Evolutionary conservation across 2,113 vertebrate species (phyloP).

Genomic region (Vulpes vulpes): DNA sequence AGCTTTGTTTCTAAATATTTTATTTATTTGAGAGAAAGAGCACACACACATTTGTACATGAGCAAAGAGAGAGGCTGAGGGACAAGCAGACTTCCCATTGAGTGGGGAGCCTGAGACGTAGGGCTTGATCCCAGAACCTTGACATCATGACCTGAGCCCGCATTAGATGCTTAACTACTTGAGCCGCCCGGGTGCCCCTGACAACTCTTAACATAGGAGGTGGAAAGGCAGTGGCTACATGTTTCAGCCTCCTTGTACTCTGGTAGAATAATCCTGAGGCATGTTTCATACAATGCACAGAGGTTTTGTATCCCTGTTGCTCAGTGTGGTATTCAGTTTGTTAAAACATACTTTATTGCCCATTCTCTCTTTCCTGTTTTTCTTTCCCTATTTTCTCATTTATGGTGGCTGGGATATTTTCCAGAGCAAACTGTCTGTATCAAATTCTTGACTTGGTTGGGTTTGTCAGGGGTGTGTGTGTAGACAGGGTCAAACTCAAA

Average conservation of each 20-base stretch:
- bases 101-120: background rate
- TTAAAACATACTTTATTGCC: background rate
- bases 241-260: background rate
- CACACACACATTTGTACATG: background rate
- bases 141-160: background rate
- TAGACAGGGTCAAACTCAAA: background rate
- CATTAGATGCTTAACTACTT: background rate
- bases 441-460: conserved; percentile 14
- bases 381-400: conserved; percentile 14
- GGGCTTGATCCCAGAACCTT: background rate
- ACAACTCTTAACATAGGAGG: background rate
- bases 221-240: background rate
- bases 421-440: conserved; percentile 23
- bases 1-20: background rate
- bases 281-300: background rate
- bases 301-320: background rate
- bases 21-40: background rate
- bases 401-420: background rate
- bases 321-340: background rate
- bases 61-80: background rate
- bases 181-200: background rate
- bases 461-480: background rate
- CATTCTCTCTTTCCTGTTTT: background rate
- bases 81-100: background rate
- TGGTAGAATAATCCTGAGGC: background rate